Percentiles rank a stretch among this genome's conserved stretches.
phyloP scores from a whole-genome alignment of 2,113 vertebrate genomes.

The Triplophysa dalaica region DNA sequence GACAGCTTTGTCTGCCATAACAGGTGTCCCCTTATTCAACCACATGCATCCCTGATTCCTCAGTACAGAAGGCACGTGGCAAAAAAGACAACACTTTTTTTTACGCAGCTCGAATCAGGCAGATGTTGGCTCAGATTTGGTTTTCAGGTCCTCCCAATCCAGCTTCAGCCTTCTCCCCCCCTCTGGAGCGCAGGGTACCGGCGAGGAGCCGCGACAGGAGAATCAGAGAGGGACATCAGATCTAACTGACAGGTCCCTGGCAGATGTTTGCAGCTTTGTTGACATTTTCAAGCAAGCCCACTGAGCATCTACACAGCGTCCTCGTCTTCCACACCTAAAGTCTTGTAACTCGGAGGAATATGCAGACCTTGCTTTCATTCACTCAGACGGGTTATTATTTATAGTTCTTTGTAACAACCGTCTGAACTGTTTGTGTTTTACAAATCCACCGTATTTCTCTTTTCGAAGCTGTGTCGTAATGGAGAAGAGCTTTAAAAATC shows the following conservation, averaged over 20 bases:
- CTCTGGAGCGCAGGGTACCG: conserved; percentile 9
- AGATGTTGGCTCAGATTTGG: conserved; percentile 43
- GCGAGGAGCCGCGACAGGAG: conserved; percentile 40
- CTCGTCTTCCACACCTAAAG: conserved; percentile 36
- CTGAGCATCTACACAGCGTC: conserved; percentile 27
- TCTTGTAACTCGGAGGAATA: not conserved
- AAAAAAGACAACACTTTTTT: not conserved
- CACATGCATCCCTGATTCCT: conserved; percentile 46
- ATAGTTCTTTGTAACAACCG: not conserved
- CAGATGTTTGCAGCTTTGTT: conserved; percentile 57
- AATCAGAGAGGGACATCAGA: conserved; percentile 44
- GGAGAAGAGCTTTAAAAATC: conserved; percentile 12
- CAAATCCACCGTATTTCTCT: not conserved
- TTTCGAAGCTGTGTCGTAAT: not conserved
- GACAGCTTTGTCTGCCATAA: conserved; percentile 56
- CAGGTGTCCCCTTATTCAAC: conserved; percentile 56
- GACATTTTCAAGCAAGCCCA: conserved; percentile 47
- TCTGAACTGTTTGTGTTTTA: conserved; percentile 3
- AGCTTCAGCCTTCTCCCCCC: conserved; percentile 23
- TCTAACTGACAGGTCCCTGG: conserved; percentile 56
- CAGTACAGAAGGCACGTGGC: conserved; percentile 7
- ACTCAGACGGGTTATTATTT: conserved; percentile 4
- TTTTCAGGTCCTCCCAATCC: conserved; percentile 36
- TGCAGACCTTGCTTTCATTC: conserved; percentile 8
- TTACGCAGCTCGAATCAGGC: conserved; percentile 11